phyloP scores from a whole-genome alignment of 1,140 invertebrate species.

The Reticulitermes speratus region DNA sequence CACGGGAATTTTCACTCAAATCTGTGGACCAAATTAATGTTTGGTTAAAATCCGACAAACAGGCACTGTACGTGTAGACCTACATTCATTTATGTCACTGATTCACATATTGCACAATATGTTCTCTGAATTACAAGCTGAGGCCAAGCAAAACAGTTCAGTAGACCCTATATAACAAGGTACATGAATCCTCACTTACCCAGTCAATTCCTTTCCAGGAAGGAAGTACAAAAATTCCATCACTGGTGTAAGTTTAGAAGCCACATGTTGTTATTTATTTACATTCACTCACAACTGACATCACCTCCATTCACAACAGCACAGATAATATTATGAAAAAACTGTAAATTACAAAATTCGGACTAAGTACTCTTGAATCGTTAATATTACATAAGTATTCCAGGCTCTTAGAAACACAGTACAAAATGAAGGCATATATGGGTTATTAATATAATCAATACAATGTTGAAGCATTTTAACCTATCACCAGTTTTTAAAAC shows the following conservation, averaged over 20 bases:
- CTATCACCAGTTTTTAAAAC: constrained; percentile 30
- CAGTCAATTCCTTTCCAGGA: not conserved
- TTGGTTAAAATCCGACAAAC: no score
- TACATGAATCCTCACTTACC: not conserved
- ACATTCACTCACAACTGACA: constrained; percentile 29
- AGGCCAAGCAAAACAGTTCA: no score
- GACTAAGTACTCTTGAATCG: constrained; percentile 32
- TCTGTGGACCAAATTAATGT: no score
- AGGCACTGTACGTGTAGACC: no score
- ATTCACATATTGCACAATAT: no score
- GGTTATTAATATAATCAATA: constrained; percentile 28
- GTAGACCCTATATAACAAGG: not conserved
- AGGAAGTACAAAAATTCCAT: not conserved
- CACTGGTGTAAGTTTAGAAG: constrained; percentile 19
- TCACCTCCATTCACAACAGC: constrained; percentile 24
- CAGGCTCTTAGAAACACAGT: constrained; percentile 29
- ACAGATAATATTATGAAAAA: not conserved
- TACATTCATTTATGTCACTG: no score
- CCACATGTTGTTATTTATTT: constrained; percentile 30
- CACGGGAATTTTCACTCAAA: no score
- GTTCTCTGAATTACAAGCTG: no score
- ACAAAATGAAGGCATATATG: constrained; percentile 34
- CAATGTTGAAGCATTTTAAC: constrained; percentile 28
- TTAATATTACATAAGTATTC: constrained; percentile 24
- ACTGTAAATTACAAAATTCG: constrained; percentile 33